A percentile compares a stretch with the other conserved stretches of the same genome.
Evolutionary conservation across 35 echinoderm and acorn worm species (phyloP).

Genomic region (Heliocidaris erythrogramma): DNA sequence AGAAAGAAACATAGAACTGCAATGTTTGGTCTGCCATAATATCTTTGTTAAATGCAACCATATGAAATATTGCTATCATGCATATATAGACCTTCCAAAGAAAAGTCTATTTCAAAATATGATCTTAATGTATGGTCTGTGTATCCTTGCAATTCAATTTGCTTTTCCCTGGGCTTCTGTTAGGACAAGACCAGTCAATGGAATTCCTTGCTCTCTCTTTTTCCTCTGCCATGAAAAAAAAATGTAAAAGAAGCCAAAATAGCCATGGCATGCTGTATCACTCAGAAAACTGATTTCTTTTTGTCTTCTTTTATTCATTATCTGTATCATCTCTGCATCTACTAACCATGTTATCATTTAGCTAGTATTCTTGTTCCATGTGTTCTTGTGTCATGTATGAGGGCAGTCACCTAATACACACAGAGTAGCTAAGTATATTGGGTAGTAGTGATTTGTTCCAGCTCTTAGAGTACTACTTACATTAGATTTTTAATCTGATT

Average conservation of each 20-base stretch:
- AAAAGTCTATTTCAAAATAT: too few species aligned
- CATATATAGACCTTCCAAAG: too few species aligned
- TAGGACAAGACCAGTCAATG: background rate
- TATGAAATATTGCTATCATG: too few species aligned
- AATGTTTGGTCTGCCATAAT: too few species aligned
- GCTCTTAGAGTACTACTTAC: background rate
- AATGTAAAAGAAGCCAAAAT: background rate
- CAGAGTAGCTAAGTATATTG: background rate
- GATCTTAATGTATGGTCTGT: background rate
- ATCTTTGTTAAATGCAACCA: too few species aligned
- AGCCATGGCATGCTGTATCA: background rate
- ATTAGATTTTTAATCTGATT: background rate
- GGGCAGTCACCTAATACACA: background rate
- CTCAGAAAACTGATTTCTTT: background rate
- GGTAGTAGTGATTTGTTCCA: background rate
- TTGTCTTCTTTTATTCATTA: background rate
- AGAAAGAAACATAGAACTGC: background rate
- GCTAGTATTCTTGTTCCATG: constrained; percentile 34
- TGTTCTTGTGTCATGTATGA: constrained; percentile 24
- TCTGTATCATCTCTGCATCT: background rate
- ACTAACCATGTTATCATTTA: background rate
- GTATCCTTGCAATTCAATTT: too few species aligned
- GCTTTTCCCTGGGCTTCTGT: too few species aligned
- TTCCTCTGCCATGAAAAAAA: background rate
- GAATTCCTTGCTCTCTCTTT: background rate